These are phyloP conservation scores for Adoxophyes honmai DNA, from an alignment of 1,140 invertebrate genomes.

Conservation along the genomic window DNA sequence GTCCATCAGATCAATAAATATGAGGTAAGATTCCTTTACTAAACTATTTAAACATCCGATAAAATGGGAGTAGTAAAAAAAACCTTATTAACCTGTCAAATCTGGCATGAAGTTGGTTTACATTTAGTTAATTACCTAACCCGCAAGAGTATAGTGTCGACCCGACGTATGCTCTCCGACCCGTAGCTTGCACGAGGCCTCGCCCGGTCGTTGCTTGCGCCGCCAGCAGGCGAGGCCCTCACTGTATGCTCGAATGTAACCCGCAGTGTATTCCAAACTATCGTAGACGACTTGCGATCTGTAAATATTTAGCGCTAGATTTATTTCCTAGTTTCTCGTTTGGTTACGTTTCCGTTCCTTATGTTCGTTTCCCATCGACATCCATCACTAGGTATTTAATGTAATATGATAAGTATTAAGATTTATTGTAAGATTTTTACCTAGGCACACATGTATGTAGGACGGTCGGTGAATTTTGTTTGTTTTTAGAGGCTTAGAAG, in stretches of 20 bases:
- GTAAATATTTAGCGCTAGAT: background rate
- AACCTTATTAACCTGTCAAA: too few relatives aligned
- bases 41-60: too few relatives aligned
- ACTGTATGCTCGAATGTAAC: conserved; percentile 20
- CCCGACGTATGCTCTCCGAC: conserved; percentile 52
- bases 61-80: too few relatives aligned
- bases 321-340: conserved; percentile 4
- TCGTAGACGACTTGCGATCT: conserved; percentile 1
- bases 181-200: conserved; percentile 34
- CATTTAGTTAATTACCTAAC: too few relatives aligned
- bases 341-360: background rate
- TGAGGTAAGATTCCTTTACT: too few relatives aligned
- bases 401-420: conserved; percentile 12
- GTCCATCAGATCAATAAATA: too few relatives aligned
- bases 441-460: conserved; percentile 5
- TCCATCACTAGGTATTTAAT: conserved; percentile 3
- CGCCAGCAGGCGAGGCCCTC: conserved; percentile 20
- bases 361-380: background rate
- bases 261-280: conserved; percentile 23
- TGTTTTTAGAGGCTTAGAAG: conserved; percentile 11
- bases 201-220: conserved; percentile 32
- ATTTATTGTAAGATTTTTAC: conserved; percentile 11
- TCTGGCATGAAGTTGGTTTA: too few relatives aligned
- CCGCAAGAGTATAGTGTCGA: too few relatives aligned
- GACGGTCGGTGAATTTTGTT: conserved; percentile 1